These are phyloP conservation scores for Cetonia aurata DNA, from an alignment of 2,888 invertebrate species.

Conservation along the genomic window DNA sequence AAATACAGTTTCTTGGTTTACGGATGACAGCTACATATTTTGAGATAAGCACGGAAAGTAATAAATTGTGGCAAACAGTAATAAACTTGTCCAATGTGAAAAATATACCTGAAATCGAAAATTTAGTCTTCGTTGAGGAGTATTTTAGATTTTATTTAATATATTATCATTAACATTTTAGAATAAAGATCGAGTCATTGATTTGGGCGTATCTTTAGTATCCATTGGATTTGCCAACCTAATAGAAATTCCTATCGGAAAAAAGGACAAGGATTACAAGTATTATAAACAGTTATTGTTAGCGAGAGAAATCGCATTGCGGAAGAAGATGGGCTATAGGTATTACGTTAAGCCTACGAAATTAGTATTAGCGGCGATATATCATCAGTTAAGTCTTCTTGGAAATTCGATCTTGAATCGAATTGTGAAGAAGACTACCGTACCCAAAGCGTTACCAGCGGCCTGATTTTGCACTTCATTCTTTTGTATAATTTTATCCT, in stretches of 20 bases:
- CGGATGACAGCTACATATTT: too few species aligned
- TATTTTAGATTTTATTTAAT: too few species aligned
- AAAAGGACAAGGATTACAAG: constrained; percentile 59
- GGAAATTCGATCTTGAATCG: constrained; percentile 5
- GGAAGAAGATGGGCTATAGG: constrained; percentile 68
- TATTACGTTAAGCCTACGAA: constrained; percentile 66
- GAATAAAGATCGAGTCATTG: constrained; percentile 62
- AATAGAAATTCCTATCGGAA: constrained; percentile 76
- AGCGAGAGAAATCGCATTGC: constrained; percentile 67
- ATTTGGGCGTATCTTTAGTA: constrained; percentile 70
- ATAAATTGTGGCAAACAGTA: too few species aligned
- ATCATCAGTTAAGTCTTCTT: constrained; percentile 46
- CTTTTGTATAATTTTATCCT: constrained; percentile 10
- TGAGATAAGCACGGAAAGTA: too few species aligned
- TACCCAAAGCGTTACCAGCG: constrained; percentile 25
- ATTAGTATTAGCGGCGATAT: constrained; percentile 49
- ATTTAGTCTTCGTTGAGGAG: too few species aligned
- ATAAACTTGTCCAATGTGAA: too few species aligned
- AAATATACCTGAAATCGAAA: too few species aligned
- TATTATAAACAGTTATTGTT: constrained; percentile 65
- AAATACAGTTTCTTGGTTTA: too few species aligned
- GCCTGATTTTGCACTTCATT: constrained; percentile 13
- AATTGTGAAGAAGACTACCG: constrained; percentile 11
- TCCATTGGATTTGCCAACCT: constrained; percentile 79
- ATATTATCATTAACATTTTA: constrained; percentile 49